These are phyloP conservation scores for Drosophila cyrtoloma DNA, from an alignment of 2,888 invertebrate genomes.

Conservation along the genomic window DNA sequence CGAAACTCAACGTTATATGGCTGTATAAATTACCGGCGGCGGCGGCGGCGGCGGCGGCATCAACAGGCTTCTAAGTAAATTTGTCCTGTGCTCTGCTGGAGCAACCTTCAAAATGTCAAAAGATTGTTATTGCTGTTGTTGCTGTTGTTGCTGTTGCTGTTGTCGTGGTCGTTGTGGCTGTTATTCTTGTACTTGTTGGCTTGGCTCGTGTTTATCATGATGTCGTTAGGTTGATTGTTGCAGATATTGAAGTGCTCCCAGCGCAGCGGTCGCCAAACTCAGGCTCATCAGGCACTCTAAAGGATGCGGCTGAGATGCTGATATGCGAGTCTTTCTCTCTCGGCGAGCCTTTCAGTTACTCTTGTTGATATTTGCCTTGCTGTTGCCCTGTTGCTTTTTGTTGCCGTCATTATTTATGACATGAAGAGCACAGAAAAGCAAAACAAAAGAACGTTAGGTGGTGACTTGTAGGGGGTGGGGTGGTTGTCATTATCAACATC, in stretches of 20 bases:
- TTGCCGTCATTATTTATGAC: conserved; percentile 49
- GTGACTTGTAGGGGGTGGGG: conserved; percentile 2
- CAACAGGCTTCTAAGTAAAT: conserved; percentile 46
- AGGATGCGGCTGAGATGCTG: conserved; percentile 21
- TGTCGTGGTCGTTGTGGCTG: conserved; percentile 8
- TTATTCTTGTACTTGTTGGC: conserved; percentile 21
- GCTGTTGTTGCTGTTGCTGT: conserved; percentile 4
- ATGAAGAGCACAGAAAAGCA: conserved; percentile 41
- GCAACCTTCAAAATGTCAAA: conserved; percentile 72
- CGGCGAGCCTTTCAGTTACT: conserved; percentile 51
- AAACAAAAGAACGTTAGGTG: conserved; percentile 1
- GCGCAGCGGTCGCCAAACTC: conserved; percentile 27
- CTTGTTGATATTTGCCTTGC: conserved; percentile 67
- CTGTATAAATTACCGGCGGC: conserved; percentile 64
- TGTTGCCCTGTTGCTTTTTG: conserved; percentile 18
- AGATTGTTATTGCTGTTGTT: conserved; percentile 31
- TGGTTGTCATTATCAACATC: conserved; percentile 46
- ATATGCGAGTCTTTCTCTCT: conserved; percentile 2
- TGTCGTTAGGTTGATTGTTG: conserved; percentile 68
- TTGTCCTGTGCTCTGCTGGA: conserved; percentile 34
- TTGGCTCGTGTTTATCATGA: conserved; percentile 62
- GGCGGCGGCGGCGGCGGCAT: conserved; percentile 19
- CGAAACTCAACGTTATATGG: not conserved
- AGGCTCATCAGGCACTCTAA: conserved; percentile 33
- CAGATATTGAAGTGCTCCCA: conserved; percentile 38